Evolutionary conservation across 2,113 vertebrate species (phyloP), one percentile per base, ranked within the genome.

Genomic region (Alligator mississippiensis): DNA sequence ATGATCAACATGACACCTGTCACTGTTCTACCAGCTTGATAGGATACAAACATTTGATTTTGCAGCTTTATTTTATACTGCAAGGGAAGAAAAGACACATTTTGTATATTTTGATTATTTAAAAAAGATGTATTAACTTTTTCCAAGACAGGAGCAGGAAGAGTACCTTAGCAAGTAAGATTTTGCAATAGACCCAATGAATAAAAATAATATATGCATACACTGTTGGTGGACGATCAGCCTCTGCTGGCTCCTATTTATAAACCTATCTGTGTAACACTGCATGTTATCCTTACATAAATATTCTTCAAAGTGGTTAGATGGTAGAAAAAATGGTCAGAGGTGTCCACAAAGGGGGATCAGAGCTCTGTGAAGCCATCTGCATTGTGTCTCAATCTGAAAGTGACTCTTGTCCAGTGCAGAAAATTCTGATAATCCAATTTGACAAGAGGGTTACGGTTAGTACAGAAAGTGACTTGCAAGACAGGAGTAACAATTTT

Each of bases 81-180:
- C 92, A 0, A 0, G 95, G 92, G 94, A 95, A 94, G 82, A 94
- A 94, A 90, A 93, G 93, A 92, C 4, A 24, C 21, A 76, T 87
- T 80, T 82, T 91, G 80, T 68, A 86, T 92, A 94, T 85, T 88
- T 93, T 96, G 93, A 95, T 86, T 93, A 89, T 93, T 95, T 94
- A 85, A 91, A 47, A 47, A 84, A 94, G 94, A 94, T 93, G 95
- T 94, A 96, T 95, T 95, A 93, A 94, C 92, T 95, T 83, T 85
- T 97, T 81, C 61, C 61, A n/a, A 68, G 64, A 64, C 76, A 93
- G 27, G 77, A 68, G 68, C 16, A 13, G 4, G 25, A 9, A 47
- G 47, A 47, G 7, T 34, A 54, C 0, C 2, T 59, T 87, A 94
- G 92, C 88, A 91, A 96, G 84, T 86, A 92, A 93, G 78, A 92